Base-by-base conservation (phyloP, 1,140 invertebrate genomes). In the Drosophila quadrilineata region DNA sequence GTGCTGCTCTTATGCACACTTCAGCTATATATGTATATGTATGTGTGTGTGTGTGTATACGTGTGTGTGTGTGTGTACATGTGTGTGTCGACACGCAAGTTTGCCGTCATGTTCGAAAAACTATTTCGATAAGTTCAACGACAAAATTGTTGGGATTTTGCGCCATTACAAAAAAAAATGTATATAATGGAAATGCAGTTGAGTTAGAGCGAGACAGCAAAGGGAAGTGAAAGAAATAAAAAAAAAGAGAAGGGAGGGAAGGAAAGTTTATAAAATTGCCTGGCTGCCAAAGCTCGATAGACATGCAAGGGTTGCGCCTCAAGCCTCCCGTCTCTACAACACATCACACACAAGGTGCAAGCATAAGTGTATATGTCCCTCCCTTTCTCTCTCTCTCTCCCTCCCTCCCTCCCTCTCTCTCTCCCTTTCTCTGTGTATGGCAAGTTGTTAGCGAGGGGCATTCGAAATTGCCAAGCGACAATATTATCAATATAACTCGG, bases 101-200 rank as follows among this genome's bases (percentile, higher is more conserved):
- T 82, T 56, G 54, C 45, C 68, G 52, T 64, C 68, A 63, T 72
- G 77, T 72, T 82, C 72, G 46, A 36, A 59, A 58, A 82, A 84
- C 77, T 82, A 75, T 76, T 82, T 73, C 73, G 64, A 82, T 82
- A 82, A 82, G 66, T 82, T 82, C 40, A 76, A 82, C 66, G 77
- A 84, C 79, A 72, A 73, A 84, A 74, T 58, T 73, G 59, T 60
- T 36, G 3, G 41, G 48, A 77, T 64, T 76, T 69, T 38, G 43
- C 45, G 28, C 65, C 29, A 68, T 62, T 56, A 63, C 50, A 48
- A 63, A 36, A 59, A 43, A 46, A n/a, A 35, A 43, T n/a, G 26
- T 19, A 26, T 8, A n/a, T 33, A 26, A 41, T 12, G 6, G 36
- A 53, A 53, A 38, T 6, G 35, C 35, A n/a, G n/a, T n/a, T n/a